Evolutionary conservation across 2,797 vertebrate species (phyloP).

Genomic region (Labroides dimidiatus): DNA sequence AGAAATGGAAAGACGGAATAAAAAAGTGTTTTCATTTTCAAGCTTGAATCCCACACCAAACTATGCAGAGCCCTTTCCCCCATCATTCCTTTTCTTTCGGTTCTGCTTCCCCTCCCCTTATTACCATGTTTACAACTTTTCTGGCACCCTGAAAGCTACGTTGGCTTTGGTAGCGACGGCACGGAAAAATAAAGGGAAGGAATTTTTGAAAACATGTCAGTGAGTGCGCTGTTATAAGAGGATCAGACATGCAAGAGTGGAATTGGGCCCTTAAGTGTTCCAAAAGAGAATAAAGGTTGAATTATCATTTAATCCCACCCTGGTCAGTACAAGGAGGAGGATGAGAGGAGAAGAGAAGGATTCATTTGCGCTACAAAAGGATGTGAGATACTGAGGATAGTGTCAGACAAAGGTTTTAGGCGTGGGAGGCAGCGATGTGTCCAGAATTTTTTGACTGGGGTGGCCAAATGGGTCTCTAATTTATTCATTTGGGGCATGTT

Average conservation of each 20-base stretch:
- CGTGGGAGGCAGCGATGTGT: conserved; percentile 27
- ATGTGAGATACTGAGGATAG: conserved; percentile 42
- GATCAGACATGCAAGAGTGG: conserved; percentile 84
- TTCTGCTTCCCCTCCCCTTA: conserved; percentile 53
- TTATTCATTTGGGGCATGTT: too few relatives aligned
- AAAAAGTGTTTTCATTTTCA: conserved; percentile 17
- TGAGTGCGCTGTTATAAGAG: conserved; percentile 75
- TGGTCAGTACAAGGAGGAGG: conserved; percentile 61
- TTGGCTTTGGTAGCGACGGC: conserved; percentile 54
- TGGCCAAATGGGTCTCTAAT: too few relatives aligned
- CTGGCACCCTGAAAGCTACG: conserved; percentile 46
- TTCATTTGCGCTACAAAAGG: conserved; percentile 61
- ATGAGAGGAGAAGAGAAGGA: conserved; percentile 50
- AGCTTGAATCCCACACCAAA: conserved; percentile 16
- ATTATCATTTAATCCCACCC: conserved; percentile 80
- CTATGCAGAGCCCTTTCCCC: background rate
- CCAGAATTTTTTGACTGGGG: background rate
- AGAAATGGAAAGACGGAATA: background rate
- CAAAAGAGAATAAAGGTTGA: conserved; percentile 76
- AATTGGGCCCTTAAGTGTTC: conserved; percentile 74
- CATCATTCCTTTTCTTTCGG: conserved; percentile 36
- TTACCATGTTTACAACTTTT: conserved; percentile 72
- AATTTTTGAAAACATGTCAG: conserved; percentile 77
- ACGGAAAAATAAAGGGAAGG: conserved; percentile 58
- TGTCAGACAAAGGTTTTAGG: conserved; percentile 60